Conservation (phyloP, 2,797 vertebrate species). For the Bradypus variegatus region DNA sequence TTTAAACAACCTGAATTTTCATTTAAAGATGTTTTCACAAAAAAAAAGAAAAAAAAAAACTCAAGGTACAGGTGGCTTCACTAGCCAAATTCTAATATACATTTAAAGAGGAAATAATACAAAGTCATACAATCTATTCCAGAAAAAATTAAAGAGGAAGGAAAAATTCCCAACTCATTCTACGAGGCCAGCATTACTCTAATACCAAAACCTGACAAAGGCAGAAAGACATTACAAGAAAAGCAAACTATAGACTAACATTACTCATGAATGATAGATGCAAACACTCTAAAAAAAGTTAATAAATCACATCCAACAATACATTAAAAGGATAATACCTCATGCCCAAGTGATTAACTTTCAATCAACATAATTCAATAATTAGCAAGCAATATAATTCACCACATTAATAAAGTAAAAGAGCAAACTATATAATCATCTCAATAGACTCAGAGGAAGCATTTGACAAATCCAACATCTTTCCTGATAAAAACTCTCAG, state of each 20-base stretch:
- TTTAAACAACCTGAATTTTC: neutral
- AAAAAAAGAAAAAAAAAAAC: too few species aligned
- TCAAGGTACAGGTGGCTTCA: neutral
- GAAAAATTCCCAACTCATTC: neutral
- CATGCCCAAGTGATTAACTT: neutral
- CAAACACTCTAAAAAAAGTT: neutral
- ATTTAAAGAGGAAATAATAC: neutral
- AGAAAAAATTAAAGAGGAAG: neutral
- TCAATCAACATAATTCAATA: neutral
- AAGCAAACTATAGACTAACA: too few species aligned
- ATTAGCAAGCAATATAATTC: neutral
- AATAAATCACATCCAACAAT: neutral
- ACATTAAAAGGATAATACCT: too few species aligned
- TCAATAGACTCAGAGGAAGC: neutral
- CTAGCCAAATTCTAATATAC: too few species aligned
- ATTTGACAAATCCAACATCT: neutral
- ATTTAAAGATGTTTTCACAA: too few species aligned
- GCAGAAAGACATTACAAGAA: too few species aligned
- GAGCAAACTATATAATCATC: neutral
- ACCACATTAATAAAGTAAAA: neutral
- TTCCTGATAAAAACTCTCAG: neutral
- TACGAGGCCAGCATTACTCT: neutral
- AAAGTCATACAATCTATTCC: neutral
- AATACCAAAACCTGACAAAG: neutral
- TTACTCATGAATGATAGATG: too few species aligned